These are phyloP conservation scores for Micronisus gabar DNA, from an alignment of 2,113 vertebrate genomes.

Conservation along the genomic window DNA sequence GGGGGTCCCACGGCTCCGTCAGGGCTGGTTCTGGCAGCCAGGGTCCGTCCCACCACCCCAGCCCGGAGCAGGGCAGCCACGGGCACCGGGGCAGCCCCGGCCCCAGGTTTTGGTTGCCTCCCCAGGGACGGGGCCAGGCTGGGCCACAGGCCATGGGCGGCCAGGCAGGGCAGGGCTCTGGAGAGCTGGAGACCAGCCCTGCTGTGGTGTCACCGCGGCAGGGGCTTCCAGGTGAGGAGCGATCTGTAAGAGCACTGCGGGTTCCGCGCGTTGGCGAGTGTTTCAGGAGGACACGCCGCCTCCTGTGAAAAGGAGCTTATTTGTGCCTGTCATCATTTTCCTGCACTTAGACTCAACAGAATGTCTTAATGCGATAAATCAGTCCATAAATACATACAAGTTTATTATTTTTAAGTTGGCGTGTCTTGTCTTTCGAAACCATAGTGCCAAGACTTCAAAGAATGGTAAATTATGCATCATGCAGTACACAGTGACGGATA, in stretches of 20 bases:
- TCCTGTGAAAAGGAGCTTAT: neutral
- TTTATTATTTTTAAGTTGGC: neutral
- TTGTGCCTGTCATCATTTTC: neutral
- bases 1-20: too few species aligned
- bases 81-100: fast-evolving
- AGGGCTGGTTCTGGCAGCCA: neutral
- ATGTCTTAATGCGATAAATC: neutral
- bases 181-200: neutral
- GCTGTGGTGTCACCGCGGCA: fast-evolving
- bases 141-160: fast-evolving
- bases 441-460: neutral
- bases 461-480: neutral
- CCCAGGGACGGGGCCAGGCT: neutral
- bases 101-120: neutral
- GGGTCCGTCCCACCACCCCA: fast-evolving
- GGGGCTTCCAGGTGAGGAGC: fast-evolving
- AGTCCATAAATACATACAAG: neutral
- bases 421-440: neutral
- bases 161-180: neutral
- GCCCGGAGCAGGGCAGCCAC: neutral
- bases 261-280: neutral
- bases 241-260: neutral
- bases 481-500: neutral
- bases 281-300: neutral
- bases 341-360: neutral